phyloP scores from a whole-genome alignment of 2,113 vertebrate genomes.

The Empidonax alnorum region DNA sequence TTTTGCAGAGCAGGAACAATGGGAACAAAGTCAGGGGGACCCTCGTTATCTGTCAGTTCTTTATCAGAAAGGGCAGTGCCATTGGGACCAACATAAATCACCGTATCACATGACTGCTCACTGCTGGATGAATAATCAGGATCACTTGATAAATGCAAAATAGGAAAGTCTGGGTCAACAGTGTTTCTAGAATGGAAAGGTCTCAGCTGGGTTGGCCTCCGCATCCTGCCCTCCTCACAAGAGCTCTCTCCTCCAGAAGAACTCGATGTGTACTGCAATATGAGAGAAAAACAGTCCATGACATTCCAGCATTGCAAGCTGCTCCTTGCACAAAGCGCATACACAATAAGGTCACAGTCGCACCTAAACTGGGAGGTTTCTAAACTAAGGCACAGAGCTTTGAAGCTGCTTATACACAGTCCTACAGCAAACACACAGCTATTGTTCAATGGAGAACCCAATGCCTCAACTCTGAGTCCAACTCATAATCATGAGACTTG shows the following conservation, averaged over 20 bases:
- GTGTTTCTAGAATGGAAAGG: slow-evolving; percentile 88
- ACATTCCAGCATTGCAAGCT: not conserved
- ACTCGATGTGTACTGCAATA: slow-evolving; percentile 92
- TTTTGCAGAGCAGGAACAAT: slow-evolving; percentile 93
- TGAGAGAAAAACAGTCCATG: not conserved
- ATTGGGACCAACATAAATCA: slow-evolving; percentile 96
- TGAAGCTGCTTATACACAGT: not conserved
- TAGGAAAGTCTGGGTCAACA: slow-evolving; percentile 85
- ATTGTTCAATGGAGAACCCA: not conserved
- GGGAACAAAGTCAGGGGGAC: slow-evolving; percentile 94
- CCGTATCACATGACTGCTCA: slow-evolving; percentile 97
- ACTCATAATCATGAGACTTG: not conserved
- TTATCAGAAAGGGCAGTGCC: slow-evolving; percentile 94
- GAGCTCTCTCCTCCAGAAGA: slow-evolving; percentile 98
- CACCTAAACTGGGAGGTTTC: not conserved
- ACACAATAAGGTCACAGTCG: not conserved
- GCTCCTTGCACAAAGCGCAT: not conserved
- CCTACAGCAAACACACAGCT: not conserved
- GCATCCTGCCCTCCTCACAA: slow-evolving; percentile 96
- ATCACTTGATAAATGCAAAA: slow-evolving; percentile 90
- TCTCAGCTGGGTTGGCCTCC: slow-evolving; percentile 93
- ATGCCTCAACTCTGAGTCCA: not conserved
- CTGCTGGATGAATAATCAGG: slow-evolving; percentile 98
- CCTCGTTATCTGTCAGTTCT: slow-evolving; percentile 96
- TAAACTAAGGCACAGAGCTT: not conserved